Base-by-base conservation (phyloP, 2,113 vertebrate genomes). In the Pao palembangensis region DNA sequence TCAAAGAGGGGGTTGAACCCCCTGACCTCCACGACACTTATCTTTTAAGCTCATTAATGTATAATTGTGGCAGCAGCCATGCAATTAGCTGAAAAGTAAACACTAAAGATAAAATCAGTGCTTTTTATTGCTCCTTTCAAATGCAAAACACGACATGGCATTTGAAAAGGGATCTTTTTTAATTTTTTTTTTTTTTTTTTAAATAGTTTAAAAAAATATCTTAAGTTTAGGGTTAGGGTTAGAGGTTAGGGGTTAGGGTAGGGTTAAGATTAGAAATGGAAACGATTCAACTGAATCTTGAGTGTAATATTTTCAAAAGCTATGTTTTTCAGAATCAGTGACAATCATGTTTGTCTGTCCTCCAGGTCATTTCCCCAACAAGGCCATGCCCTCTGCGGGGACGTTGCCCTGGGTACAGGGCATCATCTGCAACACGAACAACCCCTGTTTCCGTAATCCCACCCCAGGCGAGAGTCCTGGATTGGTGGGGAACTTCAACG, bases 371-470 rank as follows among this genome's bases (percentile, higher is more conserved):
- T 99, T 99, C 84, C 97, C 96, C 43, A 99, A 98, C 87, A 98
- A 99, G 91, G 96, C 96, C 59, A 95, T 99, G 96, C 97, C 97
- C 51, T 99, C 97, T 13, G 96, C 96, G 4, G 97, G 97, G 53
- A 96, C 94, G 0, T 87, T 99, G 58, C 96, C 95, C 1, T 99
- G 97, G 96, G 87, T 99, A 44, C 97, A 99, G 79, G 96, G 97
- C 57, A 98, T 98, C 85, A 93, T 99, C 87, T 99, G 97, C 77
- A 99, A 99, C 6, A 94, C 96, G 84, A 98, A 99, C 87, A 99
- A 99, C 81, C 97, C 97, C 28, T 99, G 96, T 79, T 99, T 99
- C 83, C 94, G 95, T 51, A 92, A 95, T 54, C 93, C 97, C 2
- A 99, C 97, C 5, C 95, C 95, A 16, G 97, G 97, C 50, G 97